Base-by-base conservation (phyloP, 2,113 vertebrate species). In the Conger conger region DNA sequence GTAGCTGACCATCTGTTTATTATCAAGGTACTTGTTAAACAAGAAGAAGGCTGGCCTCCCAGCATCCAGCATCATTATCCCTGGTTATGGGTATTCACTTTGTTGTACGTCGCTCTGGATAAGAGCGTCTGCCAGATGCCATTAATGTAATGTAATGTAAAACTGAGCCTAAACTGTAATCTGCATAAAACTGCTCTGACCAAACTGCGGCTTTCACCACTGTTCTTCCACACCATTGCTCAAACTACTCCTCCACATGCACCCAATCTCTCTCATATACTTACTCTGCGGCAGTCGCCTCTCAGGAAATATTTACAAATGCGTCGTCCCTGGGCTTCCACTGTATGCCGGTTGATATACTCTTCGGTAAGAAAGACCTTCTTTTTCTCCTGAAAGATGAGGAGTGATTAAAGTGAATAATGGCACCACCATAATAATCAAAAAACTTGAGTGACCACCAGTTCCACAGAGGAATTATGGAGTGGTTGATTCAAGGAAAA, bases 231-330 rank as follows among this genome's bases (percentile, higher is more conserved):
- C 17, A 79, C 0, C 17, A 40, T n/a, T 40, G 9, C 57, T 37
- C 23, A n/a, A 36, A 37, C 42, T 37, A 18, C 9, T 38, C n/a
- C 36, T 76, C n/a, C 16, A 0, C 17, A 57, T 23, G 11, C 23
- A 11, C 33, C 2, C 30, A 15, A 0, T 13, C 1, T n/a, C 27
- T 73, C 27, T 13, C 4, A 36, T 73, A 11, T 33, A 85, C 90
- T 18, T 93, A 95, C 97, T 96, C 97, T 99, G 88, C 96, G 95
- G 92, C 97, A 99, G 81, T 93, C 93, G 5, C 96, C 96, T 84
- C 92, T 92, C 0, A 99, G 93, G 89, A 98, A 98, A 83, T 97
- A 96, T 93, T 96, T 96, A 92, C 97, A 99, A 40, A 98, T 93
- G 37, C 96, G 93, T 86, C 95, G 96, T 85, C 97, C 97, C 86